Conservation (phyloP, 2,797 vertebrate genomes). For the Periparus ater region DNA sequence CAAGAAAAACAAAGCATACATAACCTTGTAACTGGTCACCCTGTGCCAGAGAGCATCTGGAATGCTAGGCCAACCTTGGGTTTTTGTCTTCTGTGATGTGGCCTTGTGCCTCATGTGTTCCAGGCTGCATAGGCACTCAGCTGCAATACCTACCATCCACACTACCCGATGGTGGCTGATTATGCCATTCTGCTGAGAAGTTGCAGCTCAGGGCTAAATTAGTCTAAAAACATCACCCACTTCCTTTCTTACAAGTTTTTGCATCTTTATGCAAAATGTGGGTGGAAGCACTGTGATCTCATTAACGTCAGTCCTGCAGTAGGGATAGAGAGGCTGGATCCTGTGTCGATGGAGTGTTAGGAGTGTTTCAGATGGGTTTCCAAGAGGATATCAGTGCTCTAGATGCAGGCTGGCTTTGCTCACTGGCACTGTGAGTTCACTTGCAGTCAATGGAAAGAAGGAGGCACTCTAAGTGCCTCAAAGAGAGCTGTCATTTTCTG, state of each 20-base stretch:
- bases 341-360: neutral
- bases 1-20: neutral
- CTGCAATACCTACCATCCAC: neutral
- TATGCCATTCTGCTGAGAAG: neutral
- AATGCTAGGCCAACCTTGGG: neutral
- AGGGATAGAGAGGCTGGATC: neutral
- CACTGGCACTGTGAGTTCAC: neutral
- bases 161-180: neutral
- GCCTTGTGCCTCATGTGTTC: neutral
- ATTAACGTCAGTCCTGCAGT: neutral
- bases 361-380: neutral
- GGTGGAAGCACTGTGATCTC: constrained; percentile 17
- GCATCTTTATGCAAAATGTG: constrained; percentile 49
- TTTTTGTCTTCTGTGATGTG: neutral
- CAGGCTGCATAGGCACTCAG: neutral
- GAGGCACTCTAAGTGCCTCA: neutral
- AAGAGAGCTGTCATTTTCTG: neutral
- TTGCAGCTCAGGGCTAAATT: constrained; percentile 22
- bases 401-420: neutral
- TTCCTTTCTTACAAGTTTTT: constrained; percentile 20
- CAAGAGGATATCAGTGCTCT: neutral
- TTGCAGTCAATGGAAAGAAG: neutral
- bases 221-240: constrained; percentile 37
- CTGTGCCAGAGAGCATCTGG: neutral
- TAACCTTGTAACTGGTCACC: neutral